A percentile compares a stretch with the other conserved stretches of the same genome.
Evolutionary conservation across 2,113 vertebrate species (phyloP).

Genomic region (Chroicocephalus ridibundus): DNA sequence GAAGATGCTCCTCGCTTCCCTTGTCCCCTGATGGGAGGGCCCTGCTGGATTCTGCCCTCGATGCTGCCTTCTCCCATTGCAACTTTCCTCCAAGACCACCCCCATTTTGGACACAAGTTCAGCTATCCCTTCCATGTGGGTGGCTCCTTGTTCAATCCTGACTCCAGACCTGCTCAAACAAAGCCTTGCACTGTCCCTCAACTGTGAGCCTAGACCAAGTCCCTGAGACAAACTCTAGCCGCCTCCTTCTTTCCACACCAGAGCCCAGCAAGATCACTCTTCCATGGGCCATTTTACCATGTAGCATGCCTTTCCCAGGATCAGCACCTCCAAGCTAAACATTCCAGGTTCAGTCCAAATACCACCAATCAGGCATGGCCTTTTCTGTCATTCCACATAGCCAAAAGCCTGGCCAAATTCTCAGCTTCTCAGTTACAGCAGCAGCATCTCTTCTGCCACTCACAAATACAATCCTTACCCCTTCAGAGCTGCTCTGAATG

Average conservation of each 20-base stretch:
- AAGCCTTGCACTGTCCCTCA: background rate
- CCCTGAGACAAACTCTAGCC: background rate
- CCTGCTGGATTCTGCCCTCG: background rate
- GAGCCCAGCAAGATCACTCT: background rate
- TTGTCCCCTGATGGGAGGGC: background rate
- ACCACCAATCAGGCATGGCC: rapidly evolving
- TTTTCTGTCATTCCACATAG: background rate
- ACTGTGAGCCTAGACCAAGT: background rate
- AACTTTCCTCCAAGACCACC: background rate
- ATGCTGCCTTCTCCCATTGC: background rate
- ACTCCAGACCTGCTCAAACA: background rate
- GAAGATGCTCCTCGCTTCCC: background rate
- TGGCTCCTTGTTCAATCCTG: background rate
- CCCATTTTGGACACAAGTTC: background rate
- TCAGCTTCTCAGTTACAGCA: background rate
- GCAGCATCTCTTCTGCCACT: background rate
- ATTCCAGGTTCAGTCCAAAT: background rate
- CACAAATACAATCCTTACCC: background rate
- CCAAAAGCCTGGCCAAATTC: background rate
- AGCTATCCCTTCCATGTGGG: background rate
- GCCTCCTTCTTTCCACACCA: background rate
- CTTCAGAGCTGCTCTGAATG: background rate
- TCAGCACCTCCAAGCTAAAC: background rate
- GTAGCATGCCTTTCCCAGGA: background rate
- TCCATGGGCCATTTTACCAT: background rate